Base-by-base conservation (phyloP, 2,888 invertebrate genomes). In the Leptarthrus brevirostris region DNA sequence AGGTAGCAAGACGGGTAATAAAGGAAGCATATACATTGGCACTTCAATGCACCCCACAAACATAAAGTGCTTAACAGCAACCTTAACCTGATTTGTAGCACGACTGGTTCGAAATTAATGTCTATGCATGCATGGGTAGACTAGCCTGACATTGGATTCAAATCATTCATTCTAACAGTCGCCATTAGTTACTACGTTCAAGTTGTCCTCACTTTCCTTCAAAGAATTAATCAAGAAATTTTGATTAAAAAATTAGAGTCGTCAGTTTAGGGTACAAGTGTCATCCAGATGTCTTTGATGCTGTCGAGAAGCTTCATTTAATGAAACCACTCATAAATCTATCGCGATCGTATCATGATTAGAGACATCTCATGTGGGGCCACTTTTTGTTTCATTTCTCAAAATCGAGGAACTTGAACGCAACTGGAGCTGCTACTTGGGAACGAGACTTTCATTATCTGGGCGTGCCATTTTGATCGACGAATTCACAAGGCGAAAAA, bases 381-480 rank as follows among this genome's bases (percentile, higher is more conserved):
- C 10, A 14, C 20, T 64, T 16, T 16, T 49, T 64, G 18, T 64
- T 64, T 14, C 30, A 30, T 30, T 30, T 8, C n/a, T n/a, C n/a
- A n/a, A n/a, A n/a, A n/a, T n/a, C n/a, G n/a, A n/a, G n/a, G n/a
- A 30, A 8, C 30, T 49, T 18, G 20, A 49, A 49, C 47, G 18
- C 2, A 5, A 20, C 18, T 49, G 40, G n/a, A 44, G 24, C 64
- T 64, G 22, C 40, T 40, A 30, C 30, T 34, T 69, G 69, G 18
- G 69, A 6, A 30, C 18, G 52, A 54, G 54, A 26, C n/a, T 52
- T 52, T 69, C 52, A 34, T 69, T 52, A 69, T 69, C 52, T 69
- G 69, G 69, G 69, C 69, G 69, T 69, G 52, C 52, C 69, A 69
- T 52, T 69, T 69, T 69, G 34, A 52, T 69, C 52, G 69, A 69